Evolutionary conservation across 2,797 vertebrate genomes (phyloP).

Genomic region (Apogon hyalosoma): DNA sequence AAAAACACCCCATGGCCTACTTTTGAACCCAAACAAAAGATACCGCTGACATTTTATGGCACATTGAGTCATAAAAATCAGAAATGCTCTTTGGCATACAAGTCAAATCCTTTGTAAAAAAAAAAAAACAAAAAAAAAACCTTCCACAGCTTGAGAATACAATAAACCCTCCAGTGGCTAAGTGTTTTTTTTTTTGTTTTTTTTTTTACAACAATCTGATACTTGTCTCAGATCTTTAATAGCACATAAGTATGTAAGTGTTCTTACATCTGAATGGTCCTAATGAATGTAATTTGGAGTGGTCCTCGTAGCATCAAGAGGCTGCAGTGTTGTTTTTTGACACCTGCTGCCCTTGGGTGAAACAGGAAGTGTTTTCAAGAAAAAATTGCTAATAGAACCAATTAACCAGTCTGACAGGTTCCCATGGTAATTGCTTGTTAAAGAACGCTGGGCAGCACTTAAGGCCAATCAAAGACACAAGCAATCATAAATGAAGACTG

Average conservation of each 20-base stretch:
- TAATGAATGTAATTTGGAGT: slow-evolving; percentile 58
- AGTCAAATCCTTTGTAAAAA: slow-evolving; percentile 21
- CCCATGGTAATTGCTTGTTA: slow-evolving; percentile 83
- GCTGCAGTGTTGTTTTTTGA: slow-evolving; percentile 48
- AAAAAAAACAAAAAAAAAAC: too few species aligned
- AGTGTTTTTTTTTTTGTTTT: not conserved
- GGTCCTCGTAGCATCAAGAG: slow-evolving; percentile 20
- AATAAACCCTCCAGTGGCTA: slow-evolving; percentile 12
- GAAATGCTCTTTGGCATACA: slow-evolving; percentile 14
- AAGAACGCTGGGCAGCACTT: slow-evolving; percentile 80
- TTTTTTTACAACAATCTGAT: slow-evolving; percentile 40
- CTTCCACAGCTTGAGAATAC: slow-evolving; percentile 10
- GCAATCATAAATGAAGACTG: slow-evolving; percentile 81
- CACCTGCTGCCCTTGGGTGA: slow-evolving; percentile 68
- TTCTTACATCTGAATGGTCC: slow-evolving; percentile 47
- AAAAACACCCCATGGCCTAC: slow-evolving; percentile 20
- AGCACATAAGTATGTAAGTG: slow-evolving; percentile 46
- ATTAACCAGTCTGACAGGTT: slow-evolving; percentile 86
- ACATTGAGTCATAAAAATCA: slow-evolving; percentile 21
- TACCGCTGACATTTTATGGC: slow-evolving; percentile 23
- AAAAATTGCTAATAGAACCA: slow-evolving; percentile 82
- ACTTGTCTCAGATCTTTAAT: slow-evolving; percentile 32
- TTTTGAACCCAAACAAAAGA: slow-evolving; percentile 47
- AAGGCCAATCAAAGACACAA: slow-evolving; percentile 81
- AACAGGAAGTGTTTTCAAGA: slow-evolving; percentile 74